These are phyloP conservation scores for Athrips mouffetella DNA, from an alignment of 2,888 invertebrate species.

Conservation along the genomic window DNA sequence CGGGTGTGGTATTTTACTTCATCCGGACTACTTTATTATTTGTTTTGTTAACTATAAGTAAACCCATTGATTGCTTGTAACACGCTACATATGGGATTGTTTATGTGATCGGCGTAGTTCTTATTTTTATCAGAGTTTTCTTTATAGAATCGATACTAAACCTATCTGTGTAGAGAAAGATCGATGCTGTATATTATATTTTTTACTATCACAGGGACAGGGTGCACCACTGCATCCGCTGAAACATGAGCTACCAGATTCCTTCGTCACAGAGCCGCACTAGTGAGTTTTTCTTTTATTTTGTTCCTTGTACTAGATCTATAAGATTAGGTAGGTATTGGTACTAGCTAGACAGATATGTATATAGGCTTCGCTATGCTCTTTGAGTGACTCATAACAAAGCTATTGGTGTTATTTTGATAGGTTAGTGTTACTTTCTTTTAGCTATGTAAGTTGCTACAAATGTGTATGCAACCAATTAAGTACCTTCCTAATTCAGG, in stretches of 20 bases:
- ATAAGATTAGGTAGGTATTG: background rate
- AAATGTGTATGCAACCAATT: background rate
- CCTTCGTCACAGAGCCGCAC: slow-evolving; percentile 88
- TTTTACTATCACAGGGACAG: slow-evolving; percentile 76
- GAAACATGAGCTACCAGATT: slow-evolving; percentile 92
- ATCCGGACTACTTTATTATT: slow-evolving; percentile 54
- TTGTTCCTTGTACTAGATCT: background rate
- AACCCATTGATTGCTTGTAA: slow-evolving; percentile 38
- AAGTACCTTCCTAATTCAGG: background rate
- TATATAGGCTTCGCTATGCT: slow-evolving; percentile 6
- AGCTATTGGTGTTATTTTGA: slow-evolving; percentile 28
- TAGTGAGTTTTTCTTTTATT: slow-evolving; percentile 80
- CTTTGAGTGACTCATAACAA: slow-evolving; percentile 46
- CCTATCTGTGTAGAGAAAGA: slow-evolving; percentile 41
- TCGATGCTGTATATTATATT: slow-evolving; percentile 39
- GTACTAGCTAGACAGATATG: no score
- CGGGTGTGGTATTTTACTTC: slow-evolving; percentile 73
- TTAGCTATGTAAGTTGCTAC: background rate
- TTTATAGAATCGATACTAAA: slow-evolving; percentile 42
- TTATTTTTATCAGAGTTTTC: no score
- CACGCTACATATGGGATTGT: slow-evolving; percentile 32
- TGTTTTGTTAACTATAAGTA: slow-evolving; percentile 58
- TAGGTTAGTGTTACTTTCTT: background rate
- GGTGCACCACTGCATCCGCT: slow-evolving; percentile 79
- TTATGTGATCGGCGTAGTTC: slow-evolving; percentile 33